A percentile compares a stretch with the other conserved stretches of the same genome.
These are phyloP conservation scores for Apus apus DNA, from an alignment of 2,113 vertebrate species.

Conservation along the genomic window DNA sequence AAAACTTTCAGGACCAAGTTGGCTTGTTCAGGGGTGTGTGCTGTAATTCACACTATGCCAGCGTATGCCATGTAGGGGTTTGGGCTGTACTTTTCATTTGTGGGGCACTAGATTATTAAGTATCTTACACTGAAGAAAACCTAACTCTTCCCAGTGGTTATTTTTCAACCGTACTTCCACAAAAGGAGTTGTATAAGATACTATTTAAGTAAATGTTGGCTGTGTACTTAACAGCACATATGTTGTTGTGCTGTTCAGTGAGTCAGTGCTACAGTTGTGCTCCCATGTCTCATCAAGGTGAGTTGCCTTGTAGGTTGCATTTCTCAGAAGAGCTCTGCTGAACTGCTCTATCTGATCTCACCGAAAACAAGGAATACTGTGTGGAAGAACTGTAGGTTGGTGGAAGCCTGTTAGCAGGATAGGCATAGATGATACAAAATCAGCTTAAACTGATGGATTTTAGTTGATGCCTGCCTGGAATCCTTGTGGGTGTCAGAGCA, in stretches of 20 bases:
- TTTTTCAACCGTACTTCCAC: not conserved
- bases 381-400: not conserved
- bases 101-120: not conserved
- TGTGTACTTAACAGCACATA: too few relatives aligned
- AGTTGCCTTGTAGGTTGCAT: not conserved
- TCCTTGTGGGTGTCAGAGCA: not conserved
- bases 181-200: not conserved
- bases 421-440: not conserved
- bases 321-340: not conserved
- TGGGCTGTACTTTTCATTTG: not conserved
- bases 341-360: not conserved
- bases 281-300: rapidly evolving
- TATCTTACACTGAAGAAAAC: not conserved
- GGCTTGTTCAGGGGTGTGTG: not conserved
- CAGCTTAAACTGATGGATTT: not conserved
- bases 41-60: not conserved
- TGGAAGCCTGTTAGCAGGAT: not conserved
- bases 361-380: not conserved
- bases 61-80: too few relatives aligned
- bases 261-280: not conserved
- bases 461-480: not conserved
- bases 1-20: not conserved
- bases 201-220: not conserved
- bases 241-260: rapidly evolving
- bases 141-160: not conserved